Base-by-base conservation (phyloP, 2,888 invertebrate species). In the Arrhopalites spinosus region DNA sequence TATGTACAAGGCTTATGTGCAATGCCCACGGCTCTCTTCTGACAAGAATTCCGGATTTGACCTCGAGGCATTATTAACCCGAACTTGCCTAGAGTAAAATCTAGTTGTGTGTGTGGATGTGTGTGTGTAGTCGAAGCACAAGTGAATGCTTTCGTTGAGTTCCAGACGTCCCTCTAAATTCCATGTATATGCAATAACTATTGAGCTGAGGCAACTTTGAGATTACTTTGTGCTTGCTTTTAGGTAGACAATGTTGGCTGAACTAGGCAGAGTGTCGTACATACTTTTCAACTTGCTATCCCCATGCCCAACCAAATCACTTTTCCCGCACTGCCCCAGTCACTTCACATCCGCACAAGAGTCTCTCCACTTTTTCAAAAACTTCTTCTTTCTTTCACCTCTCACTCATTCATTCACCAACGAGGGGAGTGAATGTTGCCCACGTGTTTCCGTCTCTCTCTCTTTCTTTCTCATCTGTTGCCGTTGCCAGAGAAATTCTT, bases 61-160 rank as follows among this genome's bases (percentile, higher is more conserved):
- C 83, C 80, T 80, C 75, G 59, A 78, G 83, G 83, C 83, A 82
- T 83, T 83, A 83, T 83, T 83, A 83, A 83, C 83, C n/a, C 81
- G 79, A 82, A 82, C 78, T 80, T 78, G 83, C 83, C 82, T 79
- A 76, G 74, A 81, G 80, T 80, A 74, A 79, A 36, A 36, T 36
- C 36, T 36, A 36, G 36, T 36, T 36, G 36, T 36, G 36, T 36
- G 36, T 36, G 36, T 36, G 36, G 36, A 36, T 11, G 36, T 36
- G 5, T 36, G 36, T n/a, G n/a, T n/a, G n/a, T n/a, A n/a, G n/a
- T n/a, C n/a, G n/a, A n/a, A n/a, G n/a, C 70, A 56, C 80, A 79
- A 80, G 73, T 66, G 73, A 64, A 64, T 53, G 25, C 7, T 53
- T n/a, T 53, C 20, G 13, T n/a, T 53, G n/a, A 17, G 47, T n/a